Base-by-base conservation (phyloP, 1,140 invertebrate genomes). In the Drosophila busckii region DNA sequence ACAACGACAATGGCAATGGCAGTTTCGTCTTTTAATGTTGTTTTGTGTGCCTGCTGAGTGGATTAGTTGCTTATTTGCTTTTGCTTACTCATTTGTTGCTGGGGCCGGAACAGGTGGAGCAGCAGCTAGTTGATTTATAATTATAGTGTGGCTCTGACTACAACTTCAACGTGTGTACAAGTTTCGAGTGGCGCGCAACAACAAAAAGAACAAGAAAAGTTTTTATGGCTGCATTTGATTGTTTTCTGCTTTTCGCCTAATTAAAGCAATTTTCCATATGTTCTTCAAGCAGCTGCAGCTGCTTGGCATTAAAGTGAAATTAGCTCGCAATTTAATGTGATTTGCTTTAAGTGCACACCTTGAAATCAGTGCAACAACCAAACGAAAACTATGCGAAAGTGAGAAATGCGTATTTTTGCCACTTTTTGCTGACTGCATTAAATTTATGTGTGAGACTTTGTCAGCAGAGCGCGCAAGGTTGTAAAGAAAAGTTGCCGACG, bases 71-170 rank as follows among this genome's bases (percentile, higher is more conserved):
- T 48, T 34, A 37, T 38, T 8, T n/a, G n/a, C n/a, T n/a, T n/a
- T n/a, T n/a, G n/a, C n/a, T n/a, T n/a, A n/a, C n/a, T n/a, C n/a
- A n/a, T n/a, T 20, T 23, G 35, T 9, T 45, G n/a, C 32, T 34
- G 42, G 46, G 53, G 38, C 19, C 61, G 31, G 4, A 29, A 41
- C 28, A 46, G 50, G 31, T 61, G 49, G 62, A 56, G 66, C 45
- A 35, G 45, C 52, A 32, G 68, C 73, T 73, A 80, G 73, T 73
- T 78, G 73, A 78, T 78, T 78, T 78, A 73, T 80, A 78, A 78
- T 78, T 78, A 78, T 67, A 50, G 45, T 41, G 19, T 35, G 29
- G 19, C 42, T 23, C 44, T n/a, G 20, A 10, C 4, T 38, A 4
- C 28, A 34, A 50, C 23, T 50, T 17, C 28, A 25, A 34, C 20